phyloP scores from a whole-genome alignment of 1,140 invertebrate genomes.

The Orchesella cincta region DNA sequence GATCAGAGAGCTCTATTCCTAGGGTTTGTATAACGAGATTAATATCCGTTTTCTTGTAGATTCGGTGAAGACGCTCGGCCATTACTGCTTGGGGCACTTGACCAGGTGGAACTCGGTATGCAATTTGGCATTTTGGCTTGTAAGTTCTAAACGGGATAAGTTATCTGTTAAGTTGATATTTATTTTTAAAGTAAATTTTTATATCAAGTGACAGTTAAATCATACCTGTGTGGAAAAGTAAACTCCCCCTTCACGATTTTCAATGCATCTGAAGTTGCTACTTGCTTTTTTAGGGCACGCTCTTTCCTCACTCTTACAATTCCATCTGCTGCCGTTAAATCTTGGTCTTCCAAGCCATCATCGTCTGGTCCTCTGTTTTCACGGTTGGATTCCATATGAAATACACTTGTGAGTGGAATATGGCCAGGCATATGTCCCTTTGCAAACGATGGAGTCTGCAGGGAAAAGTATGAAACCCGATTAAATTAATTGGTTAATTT shows the following conservation, averaged over 20 bases:
- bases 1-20: slow-evolving; percentile 37
- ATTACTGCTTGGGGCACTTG: slow-evolving; percentile 42
- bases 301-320: slow-evolving; percentile 12
- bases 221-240: slow-evolving; percentile 29
- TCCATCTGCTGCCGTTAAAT: slow-evolving; percentile 43
- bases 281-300: not conserved
- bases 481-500: no score
- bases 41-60: slow-evolving; percentile 42
- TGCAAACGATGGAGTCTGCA: not conserved
- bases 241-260: slow-evolving; percentile 42
- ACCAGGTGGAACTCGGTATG: slow-evolving; percentile 34
- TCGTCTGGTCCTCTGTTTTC: slow-evolving; percentile 32
- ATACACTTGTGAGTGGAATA: slow-evolving; percentile 17
- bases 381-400: slow-evolving; percentile 38
- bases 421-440: slow-evolving; percentile 11
- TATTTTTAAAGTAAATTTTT: no score
- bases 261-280: slow-evolving; percentile 17
- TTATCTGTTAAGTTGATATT: no score
- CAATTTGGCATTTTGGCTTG: slow-evolving; percentile 44
- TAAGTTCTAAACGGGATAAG: slow-evolving; percentile 43
- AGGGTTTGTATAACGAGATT: slow-evolving; percentile 25
- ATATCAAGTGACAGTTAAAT: not conserved
- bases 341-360: slow-evolving; percentile 44
- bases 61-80: slow-evolving; percentile 41
- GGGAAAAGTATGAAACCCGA: no score